These are phyloP conservation scores for Cecidostiba fungosa DNA, from an alignment of 2,888 invertebrate species.

Conservation along the genomic window DNA sequence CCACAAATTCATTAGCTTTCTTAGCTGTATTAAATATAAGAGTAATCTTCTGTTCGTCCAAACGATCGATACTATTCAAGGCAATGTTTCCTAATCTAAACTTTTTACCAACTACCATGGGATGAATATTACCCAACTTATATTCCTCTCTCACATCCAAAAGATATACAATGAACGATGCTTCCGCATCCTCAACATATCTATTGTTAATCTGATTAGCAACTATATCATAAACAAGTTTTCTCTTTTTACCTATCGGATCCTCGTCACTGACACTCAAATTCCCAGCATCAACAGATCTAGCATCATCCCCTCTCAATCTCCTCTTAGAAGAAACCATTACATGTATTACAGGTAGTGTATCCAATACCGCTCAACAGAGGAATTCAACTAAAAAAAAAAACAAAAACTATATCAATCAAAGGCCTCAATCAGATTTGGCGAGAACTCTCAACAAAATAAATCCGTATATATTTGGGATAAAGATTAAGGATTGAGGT, in stretches of 20 bases:
- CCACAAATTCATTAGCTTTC: not conserved
- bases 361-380: no score
- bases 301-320: no score
- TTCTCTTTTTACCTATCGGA: not conserved
- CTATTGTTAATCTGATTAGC: not conserved
- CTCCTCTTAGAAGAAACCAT: no score
- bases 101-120: not conserved
- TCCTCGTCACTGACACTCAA: no score
- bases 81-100: not conserved
- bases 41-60: not conserved
- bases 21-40: not conserved
- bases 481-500: no score
- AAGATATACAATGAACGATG: not conserved
- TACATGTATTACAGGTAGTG: no score
- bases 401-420: no score
- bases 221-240: not conserved
- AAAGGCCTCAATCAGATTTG: no score
- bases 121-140: not conserved
- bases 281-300: no score
- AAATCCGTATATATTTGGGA: no score
- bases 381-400: no score
- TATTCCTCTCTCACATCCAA: not conserved
- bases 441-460: no score
- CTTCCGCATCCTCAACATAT: not conserved
- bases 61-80: not conserved